phyloP scores from a whole-genome alignment of 1,140 invertebrate species.

The Drosophila asahinai region DNA sequence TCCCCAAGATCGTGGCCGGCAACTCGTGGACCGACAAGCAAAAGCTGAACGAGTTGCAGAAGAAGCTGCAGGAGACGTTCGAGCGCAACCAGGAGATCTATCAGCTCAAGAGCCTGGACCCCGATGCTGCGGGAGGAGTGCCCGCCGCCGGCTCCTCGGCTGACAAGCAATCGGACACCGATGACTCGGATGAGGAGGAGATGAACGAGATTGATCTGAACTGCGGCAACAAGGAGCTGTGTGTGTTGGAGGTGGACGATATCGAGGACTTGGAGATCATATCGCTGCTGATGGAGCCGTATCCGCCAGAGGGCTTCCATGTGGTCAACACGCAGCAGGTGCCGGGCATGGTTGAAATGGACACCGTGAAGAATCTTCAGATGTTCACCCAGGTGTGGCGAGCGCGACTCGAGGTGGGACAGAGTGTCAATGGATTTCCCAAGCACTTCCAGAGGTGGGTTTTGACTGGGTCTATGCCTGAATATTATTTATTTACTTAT shows the following conservation, averaged over 20 bases:
- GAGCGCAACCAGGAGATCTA: constrained; percentile 90
- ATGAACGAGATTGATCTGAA: constrained; percentile 91
- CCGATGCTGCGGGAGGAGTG: constrained; percentile 44
- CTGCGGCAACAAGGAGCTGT: constrained; percentile 93
- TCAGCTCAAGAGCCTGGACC: constrained; percentile 86
- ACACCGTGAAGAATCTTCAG: constrained; percentile 91
- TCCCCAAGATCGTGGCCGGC: constrained; percentile 89
- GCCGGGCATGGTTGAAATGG: constrained; percentile 89
- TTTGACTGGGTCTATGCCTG: not conserved
- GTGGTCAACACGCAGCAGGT: constrained; percentile 94
- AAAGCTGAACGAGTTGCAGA: constrained; percentile 88
- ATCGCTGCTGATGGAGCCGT: constrained; percentile 91
- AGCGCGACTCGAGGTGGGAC: constrained; percentile 88
- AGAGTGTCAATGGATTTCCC: constrained; percentile 88
- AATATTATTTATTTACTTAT: not conserved
- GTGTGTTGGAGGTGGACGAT: constrained; percentile 94
- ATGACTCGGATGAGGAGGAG: constrained; percentile 92
- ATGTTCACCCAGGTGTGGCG: constrained; percentile 95
- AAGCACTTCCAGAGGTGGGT: constrained; percentile 85
- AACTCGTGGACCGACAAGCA: constrained; percentile 88
- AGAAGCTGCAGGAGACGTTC: constrained; percentile 88
- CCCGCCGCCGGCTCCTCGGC: constrained; percentile 4
- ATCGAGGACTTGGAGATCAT: constrained; percentile 94
- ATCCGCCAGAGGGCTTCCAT: constrained; percentile 92
- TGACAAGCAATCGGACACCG: constrained; percentile 86